Conservation (phyloP, 2,113 vertebrate genomes). For the Phrynosoma platyrhinos region DNA sequence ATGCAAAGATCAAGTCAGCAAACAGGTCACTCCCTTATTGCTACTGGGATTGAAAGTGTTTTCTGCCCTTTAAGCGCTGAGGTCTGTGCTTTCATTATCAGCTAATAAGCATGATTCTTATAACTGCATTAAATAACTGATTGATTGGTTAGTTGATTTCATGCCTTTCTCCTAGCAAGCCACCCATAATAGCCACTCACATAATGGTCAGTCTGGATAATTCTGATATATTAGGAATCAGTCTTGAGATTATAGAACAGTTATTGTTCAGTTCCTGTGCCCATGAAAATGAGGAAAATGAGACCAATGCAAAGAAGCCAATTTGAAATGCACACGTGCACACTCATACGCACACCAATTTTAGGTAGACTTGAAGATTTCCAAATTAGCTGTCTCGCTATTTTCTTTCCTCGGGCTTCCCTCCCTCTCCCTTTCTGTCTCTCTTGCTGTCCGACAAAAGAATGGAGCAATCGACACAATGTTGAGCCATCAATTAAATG, state of each 20-base stretch:
- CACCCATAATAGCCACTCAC: too few species aligned
- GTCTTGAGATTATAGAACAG: not conserved
- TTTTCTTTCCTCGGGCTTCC: not conserved
- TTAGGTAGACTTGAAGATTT: not conserved
- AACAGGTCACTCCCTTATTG: too few species aligned
- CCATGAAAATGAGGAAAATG: not conserved
- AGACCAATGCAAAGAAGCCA: not conserved
- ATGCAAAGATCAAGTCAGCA: too few species aligned
- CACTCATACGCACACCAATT: not conserved
- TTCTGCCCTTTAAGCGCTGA: too few species aligned
- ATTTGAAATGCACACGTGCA: too few species aligned
- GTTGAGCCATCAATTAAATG: not conserved
- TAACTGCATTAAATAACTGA: too few species aligned
- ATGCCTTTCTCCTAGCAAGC: too few species aligned
- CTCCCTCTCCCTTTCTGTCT: not conserved
- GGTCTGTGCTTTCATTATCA: too few species aligned
- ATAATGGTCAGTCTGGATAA: too few species aligned
- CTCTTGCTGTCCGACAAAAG: not conserved
- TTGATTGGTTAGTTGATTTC: too few species aligned
- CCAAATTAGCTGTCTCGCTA: not conserved
- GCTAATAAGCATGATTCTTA: too few species aligned
- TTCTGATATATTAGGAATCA: not conserved
- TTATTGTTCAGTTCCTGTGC: not conserved
- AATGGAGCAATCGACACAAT: not conserved
- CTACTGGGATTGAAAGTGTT: too few species aligned